Percentiles rank a stretch among this genome's conserved stretches.
Evolutionary conservation across 2,888 invertebrate species (phyloP).

Genomic region (Acrobasis repandana): DNA sequence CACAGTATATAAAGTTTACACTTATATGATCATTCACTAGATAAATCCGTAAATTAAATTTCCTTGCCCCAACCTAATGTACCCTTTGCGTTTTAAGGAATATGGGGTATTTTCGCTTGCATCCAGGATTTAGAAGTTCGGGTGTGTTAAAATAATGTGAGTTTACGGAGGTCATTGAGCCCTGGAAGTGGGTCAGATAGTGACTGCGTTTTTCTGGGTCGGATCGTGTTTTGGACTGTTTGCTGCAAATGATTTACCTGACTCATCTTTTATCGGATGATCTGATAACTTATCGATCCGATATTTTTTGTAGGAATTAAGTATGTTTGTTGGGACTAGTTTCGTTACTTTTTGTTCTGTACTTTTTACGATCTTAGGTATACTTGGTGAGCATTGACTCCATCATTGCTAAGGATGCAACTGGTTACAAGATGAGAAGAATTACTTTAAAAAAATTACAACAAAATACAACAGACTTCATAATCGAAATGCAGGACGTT

Average conservation of each 20-base stretch:
- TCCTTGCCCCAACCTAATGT: constrained; percentile 40
- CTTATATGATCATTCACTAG: constrained; percentile 75
- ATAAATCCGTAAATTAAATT: constrained; percentile 80
- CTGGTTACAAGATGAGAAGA: no score
- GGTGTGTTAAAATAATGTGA: constrained; percentile 71
- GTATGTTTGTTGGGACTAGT: background rate
- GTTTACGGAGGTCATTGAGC: constrained; percentile 62
- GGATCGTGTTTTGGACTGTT: constrained; percentile 56
- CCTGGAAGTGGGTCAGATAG: constrained; percentile 71
- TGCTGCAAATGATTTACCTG: constrained; percentile 58
- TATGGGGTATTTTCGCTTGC: constrained; percentile 45
- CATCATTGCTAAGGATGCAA: no score
- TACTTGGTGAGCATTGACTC: no score
- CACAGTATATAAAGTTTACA: constrained; percentile 74
- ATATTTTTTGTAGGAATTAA: background rate
- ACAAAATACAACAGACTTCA: no score
- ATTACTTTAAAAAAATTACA: no score
- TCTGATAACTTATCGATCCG: constrained; percentile 24
- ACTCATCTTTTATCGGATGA: constrained; percentile 28
- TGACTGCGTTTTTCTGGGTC: constrained; percentile 67
- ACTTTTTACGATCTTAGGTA: no score
- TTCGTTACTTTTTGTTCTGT: no score
- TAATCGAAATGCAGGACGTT: no score
- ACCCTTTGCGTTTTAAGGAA: constrained; percentile 36
- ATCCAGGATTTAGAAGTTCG: constrained; percentile 40